These are phyloP conservation scores for Anguilla marmorata DNA, from an alignment of 2,797 vertebrate genomes.

Conservation along the genomic window DNA sequence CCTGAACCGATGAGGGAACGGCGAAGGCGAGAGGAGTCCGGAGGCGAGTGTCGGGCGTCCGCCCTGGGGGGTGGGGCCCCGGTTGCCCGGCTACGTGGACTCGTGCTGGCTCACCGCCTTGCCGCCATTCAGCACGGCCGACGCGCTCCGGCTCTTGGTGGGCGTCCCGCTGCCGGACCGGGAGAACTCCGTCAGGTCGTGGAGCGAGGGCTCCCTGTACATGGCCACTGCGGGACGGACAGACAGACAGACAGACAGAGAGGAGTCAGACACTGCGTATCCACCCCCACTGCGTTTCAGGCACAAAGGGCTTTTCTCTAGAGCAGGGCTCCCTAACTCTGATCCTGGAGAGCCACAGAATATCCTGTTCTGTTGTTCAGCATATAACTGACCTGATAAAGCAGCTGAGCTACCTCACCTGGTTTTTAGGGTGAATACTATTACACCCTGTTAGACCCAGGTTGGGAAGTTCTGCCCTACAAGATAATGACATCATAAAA, in stretches of 20 bases:
- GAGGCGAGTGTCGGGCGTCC: constrained; percentile 80
- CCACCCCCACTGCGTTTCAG: background rate
- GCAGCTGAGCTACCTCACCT: background rate
- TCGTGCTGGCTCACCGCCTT: constrained; percentile 98
- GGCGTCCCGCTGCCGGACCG: constrained; percentile 96
- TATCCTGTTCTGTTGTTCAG: background rate
- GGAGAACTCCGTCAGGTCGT: constrained; percentile 97
- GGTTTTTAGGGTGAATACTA: background rate
- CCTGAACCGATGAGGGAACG: constrained; percentile 75
- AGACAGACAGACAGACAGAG: constrained; percentile 13
- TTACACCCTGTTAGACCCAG: background rate
- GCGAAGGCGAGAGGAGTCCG: constrained; percentile 79
- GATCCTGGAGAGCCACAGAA: background rate
- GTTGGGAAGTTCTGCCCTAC: background rate
- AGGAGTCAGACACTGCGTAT: background rate
- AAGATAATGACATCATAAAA: background rate
- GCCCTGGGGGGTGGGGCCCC: constrained; percentile 70
- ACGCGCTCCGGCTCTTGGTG: constrained; percentile 97
- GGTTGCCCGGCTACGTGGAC: constrained; percentile 90
- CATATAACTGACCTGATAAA: background rate
- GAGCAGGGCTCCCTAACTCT: background rate
- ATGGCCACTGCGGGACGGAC: constrained; percentile 86
- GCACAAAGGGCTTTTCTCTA: background rate
- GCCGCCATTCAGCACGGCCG: constrained; percentile 93
- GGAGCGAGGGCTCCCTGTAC: constrained; percentile 98